These are phyloP conservation scores for Drosophila pseudoananassae DNA, from an alignment of 1,140 invertebrate genomes.

Conservation along the genomic window DNA sequence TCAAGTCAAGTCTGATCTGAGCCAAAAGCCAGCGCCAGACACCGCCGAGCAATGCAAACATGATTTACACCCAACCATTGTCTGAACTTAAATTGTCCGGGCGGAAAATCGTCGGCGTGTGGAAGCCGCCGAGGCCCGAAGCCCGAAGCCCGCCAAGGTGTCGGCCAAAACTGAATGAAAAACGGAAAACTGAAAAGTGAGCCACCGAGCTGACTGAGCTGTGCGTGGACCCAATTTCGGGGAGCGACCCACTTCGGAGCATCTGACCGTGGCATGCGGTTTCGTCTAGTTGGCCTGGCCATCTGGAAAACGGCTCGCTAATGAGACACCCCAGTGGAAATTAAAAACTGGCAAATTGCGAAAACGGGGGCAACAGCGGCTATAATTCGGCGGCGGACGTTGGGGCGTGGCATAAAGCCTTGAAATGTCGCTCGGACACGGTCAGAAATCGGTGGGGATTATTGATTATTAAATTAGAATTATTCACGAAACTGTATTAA, in stretches of 20 bases:
- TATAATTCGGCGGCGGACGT: neutral
- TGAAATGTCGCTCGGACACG: conserved; percentile 56
- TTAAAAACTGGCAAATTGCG: conserved; percentile 54
- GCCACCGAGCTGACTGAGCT: neutral
- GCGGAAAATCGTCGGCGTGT: conserved; percentile 44
- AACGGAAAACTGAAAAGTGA: conserved; percentile 1
- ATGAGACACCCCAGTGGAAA: conserved; percentile 51
- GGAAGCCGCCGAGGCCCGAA: conserved; percentile 17
- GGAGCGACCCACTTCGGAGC: conserved; percentile 6
- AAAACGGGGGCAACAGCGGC: conserved; percentile 17
- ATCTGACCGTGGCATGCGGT: conserved; percentile 12
- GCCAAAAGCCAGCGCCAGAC: conserved; percentile 50
- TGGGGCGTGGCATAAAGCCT: conserved; percentile 48
- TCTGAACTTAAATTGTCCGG: conserved; percentile 51
- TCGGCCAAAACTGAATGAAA: conserved; percentile 1
- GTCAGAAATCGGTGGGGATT: conserved; percentile 6
- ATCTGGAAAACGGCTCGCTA: conserved; percentile 35
- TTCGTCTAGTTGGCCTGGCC: conserved; percentile 6
- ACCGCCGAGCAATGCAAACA: conserved; percentile 54
- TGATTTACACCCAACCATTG: conserved; percentile 78
- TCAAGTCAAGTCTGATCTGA: conserved; percentile 50
- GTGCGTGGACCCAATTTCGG: conserved; percentile 19
- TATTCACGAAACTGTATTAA: neutral
- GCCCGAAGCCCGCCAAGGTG: conserved; percentile 33
- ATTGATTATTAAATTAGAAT: neutral